Evolutionary conservation across 1,140 invertebrate genomes (phyloP).

Genomic region (Cepaea nemoralis): DNA sequence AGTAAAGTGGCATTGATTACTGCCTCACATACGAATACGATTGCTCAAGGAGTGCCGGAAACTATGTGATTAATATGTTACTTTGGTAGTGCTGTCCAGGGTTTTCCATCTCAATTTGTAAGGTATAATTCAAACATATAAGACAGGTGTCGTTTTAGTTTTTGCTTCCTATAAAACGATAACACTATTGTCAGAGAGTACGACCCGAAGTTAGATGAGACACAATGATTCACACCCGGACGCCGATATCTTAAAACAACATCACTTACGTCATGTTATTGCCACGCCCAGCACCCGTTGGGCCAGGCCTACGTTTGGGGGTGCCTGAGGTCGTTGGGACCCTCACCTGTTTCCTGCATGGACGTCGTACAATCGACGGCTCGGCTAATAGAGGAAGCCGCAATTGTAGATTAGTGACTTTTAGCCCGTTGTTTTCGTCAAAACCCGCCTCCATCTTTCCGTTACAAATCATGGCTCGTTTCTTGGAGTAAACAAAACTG

Average conservation of each 20-base stretch:
- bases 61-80: too few species aligned
- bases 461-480: constrained; percentile 56
- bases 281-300: not conserved
- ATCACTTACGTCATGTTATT: not conserved
- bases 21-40: too few species aligned
- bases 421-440: constrained; percentile 53
- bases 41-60: too few species aligned
- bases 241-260: not conserved
- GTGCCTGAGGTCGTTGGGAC: not conserved
- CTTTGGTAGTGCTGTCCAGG: not conserved
- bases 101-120: too few species aligned
- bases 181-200: not conserved
- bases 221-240: not conserved
- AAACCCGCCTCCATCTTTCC: constrained; percentile 61
- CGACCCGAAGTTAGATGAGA: not conserved
- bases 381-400: constrained; percentile 32
- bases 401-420: constrained; percentile 41
- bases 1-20: too few species aligned
- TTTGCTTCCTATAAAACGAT: too few species aligned
- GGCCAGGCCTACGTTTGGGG: constrained; percentile 21
- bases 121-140: too few species aligned
- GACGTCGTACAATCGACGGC: constrained; percentile 22
- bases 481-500: constrained; percentile 49
- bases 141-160: too few species aligned
- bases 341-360: not conserved